Conservation (phyloP, 2,888 invertebrate genomes). For the Maniola hyperantus region DNA sequence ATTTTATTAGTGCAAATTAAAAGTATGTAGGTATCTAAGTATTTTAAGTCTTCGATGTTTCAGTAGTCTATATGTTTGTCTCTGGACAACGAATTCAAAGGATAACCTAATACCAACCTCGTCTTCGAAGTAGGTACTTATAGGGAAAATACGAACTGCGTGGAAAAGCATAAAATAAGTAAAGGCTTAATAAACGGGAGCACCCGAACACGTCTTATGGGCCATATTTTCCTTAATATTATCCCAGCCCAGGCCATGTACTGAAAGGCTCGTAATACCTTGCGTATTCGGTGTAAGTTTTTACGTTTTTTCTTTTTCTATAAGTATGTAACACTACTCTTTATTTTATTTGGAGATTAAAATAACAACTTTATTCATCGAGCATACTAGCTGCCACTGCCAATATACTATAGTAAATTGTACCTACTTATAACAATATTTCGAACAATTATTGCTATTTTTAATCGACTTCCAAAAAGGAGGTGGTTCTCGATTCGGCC, state of each 20-base stretch:
- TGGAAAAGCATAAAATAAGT: slow-evolving; percentile 14
- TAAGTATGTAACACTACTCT: background rate
- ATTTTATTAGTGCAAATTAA: too few relatives aligned
- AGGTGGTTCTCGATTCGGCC: too few relatives aligned
- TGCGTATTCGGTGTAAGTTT: background rate
- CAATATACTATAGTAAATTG: too few relatives aligned
- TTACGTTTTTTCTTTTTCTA: background rate
- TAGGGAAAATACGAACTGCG: slow-evolving; percentile 12
- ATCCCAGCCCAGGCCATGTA: background rate
- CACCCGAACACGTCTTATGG: slow-evolving; percentile 14
- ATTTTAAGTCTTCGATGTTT: too few relatives aligned
- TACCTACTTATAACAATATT: too few relatives aligned
- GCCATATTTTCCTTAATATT: slow-evolving; percentile 15
- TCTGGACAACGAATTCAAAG: background rate
- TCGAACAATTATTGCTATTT: background rate
- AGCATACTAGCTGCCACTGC: too few relatives aligned
- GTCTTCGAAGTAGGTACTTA: slow-evolving; percentile 1
- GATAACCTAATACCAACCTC: slow-evolving; percentile 1
- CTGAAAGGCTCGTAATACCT: background rate
- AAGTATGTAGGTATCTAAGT: too few relatives aligned
- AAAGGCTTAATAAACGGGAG: slow-evolving; percentile 19
- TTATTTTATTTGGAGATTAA: background rate
- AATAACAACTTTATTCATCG: background rate
- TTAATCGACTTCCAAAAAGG: too few relatives aligned
- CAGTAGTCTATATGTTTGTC: too few relatives aligned